Evolutionary conservation across 2,888 invertebrate species (phyloP).

Genomic region (Terebella lapidaria): DNA sequence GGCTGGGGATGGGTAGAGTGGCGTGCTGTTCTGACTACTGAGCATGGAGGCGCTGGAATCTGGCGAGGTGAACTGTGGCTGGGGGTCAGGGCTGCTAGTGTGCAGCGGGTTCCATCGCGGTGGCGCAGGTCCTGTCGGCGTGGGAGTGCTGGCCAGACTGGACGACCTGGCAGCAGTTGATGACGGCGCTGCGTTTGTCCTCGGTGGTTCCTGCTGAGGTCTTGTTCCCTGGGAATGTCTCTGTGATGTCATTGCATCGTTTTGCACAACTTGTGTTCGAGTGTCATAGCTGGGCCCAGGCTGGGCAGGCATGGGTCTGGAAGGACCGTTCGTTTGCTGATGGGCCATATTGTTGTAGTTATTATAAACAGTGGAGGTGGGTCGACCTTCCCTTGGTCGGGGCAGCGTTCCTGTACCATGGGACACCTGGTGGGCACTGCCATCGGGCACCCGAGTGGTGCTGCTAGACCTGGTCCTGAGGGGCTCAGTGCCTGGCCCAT

Average conservation of each 20-base stretch:
- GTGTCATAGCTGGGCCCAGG: background rate
- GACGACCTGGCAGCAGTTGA: background rate
- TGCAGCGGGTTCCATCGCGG: background rate
- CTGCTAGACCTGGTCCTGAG: background rate
- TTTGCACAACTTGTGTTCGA: no score
- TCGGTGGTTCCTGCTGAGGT: no score
- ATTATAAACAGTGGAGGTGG: background rate
- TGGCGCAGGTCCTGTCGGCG: background rate
- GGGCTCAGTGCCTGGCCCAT: background rate
- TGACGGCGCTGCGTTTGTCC: background rate
- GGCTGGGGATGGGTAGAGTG: constrained; percentile 1
- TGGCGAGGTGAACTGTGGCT: background rate
- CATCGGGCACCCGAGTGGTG: background rate
- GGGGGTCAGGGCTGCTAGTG: background rate
- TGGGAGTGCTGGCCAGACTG: background rate
- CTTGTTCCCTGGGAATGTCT: no score
- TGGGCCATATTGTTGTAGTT: background rate
- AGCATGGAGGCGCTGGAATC: background rate
- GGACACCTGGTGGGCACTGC: background rate
- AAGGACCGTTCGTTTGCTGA: background rate
- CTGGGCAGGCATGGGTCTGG: background rate
- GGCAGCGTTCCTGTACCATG: background rate
- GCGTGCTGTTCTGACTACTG: background rate
- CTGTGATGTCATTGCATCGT: no score
- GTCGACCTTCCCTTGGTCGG: no score